Evolutionary conservation across 1,140 invertebrate species (phyloP).

Genomic region (Drosophila prosaltans): DNA sequence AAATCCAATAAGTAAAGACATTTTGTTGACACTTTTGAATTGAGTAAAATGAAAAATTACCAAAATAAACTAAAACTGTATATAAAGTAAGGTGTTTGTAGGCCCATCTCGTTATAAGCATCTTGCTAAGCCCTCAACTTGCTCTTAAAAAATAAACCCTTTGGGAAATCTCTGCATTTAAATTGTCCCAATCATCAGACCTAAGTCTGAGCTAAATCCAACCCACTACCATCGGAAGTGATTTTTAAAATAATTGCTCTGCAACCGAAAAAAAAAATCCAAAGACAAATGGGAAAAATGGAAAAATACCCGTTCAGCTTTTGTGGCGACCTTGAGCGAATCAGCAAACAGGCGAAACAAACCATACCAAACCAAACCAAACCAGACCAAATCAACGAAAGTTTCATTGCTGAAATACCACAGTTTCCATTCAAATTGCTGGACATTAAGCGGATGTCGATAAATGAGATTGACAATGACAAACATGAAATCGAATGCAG

Average conservation of each 20-base stretch:
- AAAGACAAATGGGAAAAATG: neutral
- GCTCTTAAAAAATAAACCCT: neutral
- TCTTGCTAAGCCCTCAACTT: neutral
- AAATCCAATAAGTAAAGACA: too few species aligned
- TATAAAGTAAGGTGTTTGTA: too few species aligned
- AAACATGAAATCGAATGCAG: constrained; percentile 73
- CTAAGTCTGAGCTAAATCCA: neutral
- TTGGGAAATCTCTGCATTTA: neutral
- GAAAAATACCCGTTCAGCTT: constrained; percentile 21
- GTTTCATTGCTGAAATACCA: constrained; percentile 28
- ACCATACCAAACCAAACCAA: constrained; percentile 12
- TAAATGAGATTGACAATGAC: constrained; percentile 81
- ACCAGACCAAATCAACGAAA: constrained; percentile 22
- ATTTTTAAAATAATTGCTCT: constrained; percentile 3
- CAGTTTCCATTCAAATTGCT: constrained; percentile 67
- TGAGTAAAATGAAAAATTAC: too few species aligned
- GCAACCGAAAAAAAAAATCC: constrained; percentile 5
- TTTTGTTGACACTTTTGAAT: too few species aligned
- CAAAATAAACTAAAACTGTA: too few species aligned
- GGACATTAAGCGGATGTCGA: constrained; percentile 74
- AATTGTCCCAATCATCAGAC: constrained; percentile 8
- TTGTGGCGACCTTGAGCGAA: constrained; percentile 52
- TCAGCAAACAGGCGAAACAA: constrained; percentile 30
- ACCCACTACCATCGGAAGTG: neutral
- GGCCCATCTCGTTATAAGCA: too few species aligned